Evolutionary conservation across 2,113 vertebrate species (phyloP).

Genomic region (Psittacula cyanocephala): DNA sequence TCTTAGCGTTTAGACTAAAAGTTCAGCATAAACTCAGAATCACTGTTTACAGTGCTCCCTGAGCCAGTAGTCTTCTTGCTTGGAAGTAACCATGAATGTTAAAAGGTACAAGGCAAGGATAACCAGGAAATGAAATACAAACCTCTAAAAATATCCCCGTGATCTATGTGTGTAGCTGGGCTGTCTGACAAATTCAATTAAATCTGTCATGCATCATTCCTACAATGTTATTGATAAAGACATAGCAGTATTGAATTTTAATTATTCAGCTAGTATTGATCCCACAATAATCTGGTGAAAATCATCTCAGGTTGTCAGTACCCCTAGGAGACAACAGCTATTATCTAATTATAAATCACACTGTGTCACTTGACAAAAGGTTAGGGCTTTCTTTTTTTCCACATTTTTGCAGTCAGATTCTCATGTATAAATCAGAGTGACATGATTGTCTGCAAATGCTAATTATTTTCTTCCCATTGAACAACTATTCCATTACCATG

Average conservation of each 20-base stretch:
- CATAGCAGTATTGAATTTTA: constrained; percentile 79
- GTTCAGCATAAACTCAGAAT: constrained; percentile 59
- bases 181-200: constrained; percentile 82
- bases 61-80: constrained; percentile 33
- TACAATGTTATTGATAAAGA: constrained; percentile 78
- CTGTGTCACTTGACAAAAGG: constrained; percentile 71
- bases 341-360: constrained; percentile 82
- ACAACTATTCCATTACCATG: neutral
- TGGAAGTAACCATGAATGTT: constrained; percentile 51
- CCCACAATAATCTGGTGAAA: constrained; percentile 76
- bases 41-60: constrained; percentile 23
- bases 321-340: constrained; percentile 70
- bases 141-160: constrained; percentile 75
- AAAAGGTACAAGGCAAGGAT: constrained; percentile 60
- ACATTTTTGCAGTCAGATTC: constrained; percentile 42
- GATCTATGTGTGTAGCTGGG: constrained; percentile 67
- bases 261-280: constrained; percentile 84
- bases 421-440: constrained; percentile 43
- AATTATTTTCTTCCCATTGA: constrained; percentile 54
- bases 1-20: constrained; percentile 52
- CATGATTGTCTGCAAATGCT: constrained; percentile 39
- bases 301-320: constrained; percentile 74
- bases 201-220: constrained; percentile 80
- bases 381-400: constrained; percentile 51
- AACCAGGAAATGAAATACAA: constrained; percentile 72